A percentile compares a stretch with the other conserved stretches of the same genome.
Conservation (phyloP, 2,888 invertebrate genomes). For the Arenicola marina region DNA sequence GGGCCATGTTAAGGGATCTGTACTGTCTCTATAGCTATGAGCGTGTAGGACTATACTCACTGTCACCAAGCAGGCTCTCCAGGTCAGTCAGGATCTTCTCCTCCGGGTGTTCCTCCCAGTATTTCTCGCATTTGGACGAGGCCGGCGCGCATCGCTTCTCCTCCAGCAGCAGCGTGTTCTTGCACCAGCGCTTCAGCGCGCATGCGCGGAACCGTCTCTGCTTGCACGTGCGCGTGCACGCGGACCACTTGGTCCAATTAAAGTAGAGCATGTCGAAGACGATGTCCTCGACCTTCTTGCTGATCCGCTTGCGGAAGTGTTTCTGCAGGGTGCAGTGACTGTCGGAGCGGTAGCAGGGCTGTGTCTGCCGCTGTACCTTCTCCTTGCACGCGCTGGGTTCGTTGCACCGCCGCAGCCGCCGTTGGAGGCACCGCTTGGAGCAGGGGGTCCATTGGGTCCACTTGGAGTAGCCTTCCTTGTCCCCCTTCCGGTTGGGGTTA, state of each 20-base stretch:
- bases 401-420: neutral
- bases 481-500: too few relatives aligned
- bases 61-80: too few relatives aligned
- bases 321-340: neutral
- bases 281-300: constrained; percentile 31
- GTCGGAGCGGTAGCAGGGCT: neutral
- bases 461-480: too few relatives aligned
- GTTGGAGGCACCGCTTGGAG: neutral
- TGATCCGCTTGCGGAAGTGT: neutral
- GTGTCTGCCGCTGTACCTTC: neutral
- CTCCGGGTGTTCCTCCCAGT: too few relatives aligned
- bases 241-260: constrained; percentile 81
- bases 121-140: constrained; percentile 72
- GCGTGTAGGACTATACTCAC: too few relatives aligned
- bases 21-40: too few relatives aligned
- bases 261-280: constrained; percentile 58
- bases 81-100: too few relatives aligned
- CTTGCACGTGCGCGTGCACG: constrained; percentile 75
- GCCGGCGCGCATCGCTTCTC: constrained; percentile 84
- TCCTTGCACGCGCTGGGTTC: neutral
- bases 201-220: constrained; percentile 79
- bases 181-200: constrained; percentile 74
- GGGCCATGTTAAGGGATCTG: too few relatives aligned
- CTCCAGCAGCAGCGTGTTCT: constrained; percentile 77
- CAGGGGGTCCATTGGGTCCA: neutral